Evolutionary conservation across 1,140 invertebrate species (phyloP).

Genomic region (Ceratina australensis): DNA sequence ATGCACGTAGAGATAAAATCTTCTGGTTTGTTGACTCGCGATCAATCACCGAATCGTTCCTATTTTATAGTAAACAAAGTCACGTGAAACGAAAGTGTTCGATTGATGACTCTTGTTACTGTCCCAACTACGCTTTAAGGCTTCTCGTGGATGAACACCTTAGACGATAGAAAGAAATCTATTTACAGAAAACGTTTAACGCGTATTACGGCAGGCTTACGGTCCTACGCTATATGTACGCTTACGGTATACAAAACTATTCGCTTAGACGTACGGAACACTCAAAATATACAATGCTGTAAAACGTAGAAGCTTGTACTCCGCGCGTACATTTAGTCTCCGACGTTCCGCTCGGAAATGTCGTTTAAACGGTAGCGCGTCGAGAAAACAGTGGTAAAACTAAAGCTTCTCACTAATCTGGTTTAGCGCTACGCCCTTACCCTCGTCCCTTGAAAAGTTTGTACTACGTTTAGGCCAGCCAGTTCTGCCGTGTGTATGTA

Average conservation of each 20-base stretch:
- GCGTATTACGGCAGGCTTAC: slow-evolving; percentile 40
- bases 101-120: not conserved
- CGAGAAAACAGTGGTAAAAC: slow-evolving; percentile 26
- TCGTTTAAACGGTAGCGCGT: slow-evolving; percentile 9
- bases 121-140: not conserved
- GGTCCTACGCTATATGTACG: slow-evolving; percentile 28
- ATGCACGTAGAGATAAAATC: slow-evolving; percentile 34
- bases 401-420: slow-evolving; percentile 10
- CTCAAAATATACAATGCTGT: slow-evolving; percentile 59
- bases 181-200: slow-evolving; percentile 47
- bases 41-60: slow-evolving; percentile 6
- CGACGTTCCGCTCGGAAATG: slow-evolving; percentile 8
- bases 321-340: slow-evolving; percentile 31
- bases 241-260: slow-evolving; percentile 62
- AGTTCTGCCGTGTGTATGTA: slow-evolving; percentile 51
- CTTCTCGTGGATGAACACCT: slow-evolving; percentile 5
- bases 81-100: slow-evolving; percentile 2
- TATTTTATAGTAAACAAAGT: not conserved
- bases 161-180: slow-evolving; percentile 44
- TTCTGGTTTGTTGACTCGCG: not conserved
- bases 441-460: slow-evolving; percentile 54
- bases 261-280: slow-evolving; percentile 59
- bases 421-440: slow-evolving; percentile 22
- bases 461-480: slow-evolving; percentile 65
- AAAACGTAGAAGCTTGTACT: slow-evolving; percentile 63